Conservation (phyloP, 2,888 invertebrate species). For the Ditula angustiorana region DNA sequence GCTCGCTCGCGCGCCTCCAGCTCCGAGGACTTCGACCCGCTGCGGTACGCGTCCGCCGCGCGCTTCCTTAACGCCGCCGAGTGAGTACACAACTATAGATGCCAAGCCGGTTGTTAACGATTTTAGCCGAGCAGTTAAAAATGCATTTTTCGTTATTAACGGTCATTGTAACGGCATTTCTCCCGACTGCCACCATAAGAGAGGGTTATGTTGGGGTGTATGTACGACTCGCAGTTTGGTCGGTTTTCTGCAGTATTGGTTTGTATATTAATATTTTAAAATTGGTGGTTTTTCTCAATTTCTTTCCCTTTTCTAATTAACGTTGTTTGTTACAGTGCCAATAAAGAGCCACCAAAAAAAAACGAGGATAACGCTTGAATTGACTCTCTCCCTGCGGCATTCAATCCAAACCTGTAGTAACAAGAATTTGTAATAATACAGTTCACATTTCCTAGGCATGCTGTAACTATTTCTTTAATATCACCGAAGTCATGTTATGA, state of each 20-base stretch:
- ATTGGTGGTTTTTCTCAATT: no score
- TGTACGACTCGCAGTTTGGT: not conserved
- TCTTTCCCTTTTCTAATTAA: no score
- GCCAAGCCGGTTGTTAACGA: no score
- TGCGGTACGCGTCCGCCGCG: constrained; percentile 57
- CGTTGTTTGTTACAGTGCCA: constrained; percentile 26
- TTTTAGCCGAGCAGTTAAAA: not conserved
- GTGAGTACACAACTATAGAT: constrained; percentile 40
- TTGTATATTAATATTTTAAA: not conserved
- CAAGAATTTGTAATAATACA: constrained; percentile 18
- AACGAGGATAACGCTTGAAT: constrained; percentile 30
- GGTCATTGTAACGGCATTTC: no score
- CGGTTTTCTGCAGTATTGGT: not conserved
- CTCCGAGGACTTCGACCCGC: constrained; percentile 62
- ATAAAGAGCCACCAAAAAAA: constrained; percentile 33
- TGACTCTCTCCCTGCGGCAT: constrained; percentile 7
- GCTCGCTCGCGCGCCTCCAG: constrained; percentile 55
- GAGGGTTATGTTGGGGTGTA: no score
- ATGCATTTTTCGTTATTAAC: no score
- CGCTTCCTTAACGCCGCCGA: constrained; percentile 56
- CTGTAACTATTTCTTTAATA: constrained; percentile 9
- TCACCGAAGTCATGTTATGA: not conserved
- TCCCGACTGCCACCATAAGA: no score
- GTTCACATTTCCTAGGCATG: constrained; percentile 5
- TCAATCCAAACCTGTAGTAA: constrained; percentile 4